Conservation (phyloP, 2,113 vertebrate genomes). For the Perca schrenkii region DNA sequence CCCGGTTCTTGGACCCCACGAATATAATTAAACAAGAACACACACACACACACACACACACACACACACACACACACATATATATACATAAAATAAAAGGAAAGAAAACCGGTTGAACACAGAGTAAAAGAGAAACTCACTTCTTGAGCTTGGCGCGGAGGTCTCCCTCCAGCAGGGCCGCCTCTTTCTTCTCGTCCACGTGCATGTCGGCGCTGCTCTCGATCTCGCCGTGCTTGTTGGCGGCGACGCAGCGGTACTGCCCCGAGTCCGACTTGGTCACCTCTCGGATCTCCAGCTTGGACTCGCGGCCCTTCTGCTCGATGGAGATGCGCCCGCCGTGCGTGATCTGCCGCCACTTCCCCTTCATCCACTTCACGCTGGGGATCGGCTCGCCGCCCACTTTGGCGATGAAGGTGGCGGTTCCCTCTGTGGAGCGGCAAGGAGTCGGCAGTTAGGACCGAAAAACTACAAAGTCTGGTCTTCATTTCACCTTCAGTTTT, state of each 20-base stretch:
- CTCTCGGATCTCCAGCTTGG: slow-evolving; percentile 92
- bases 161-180: slow-evolving; percentile 88
- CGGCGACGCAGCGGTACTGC: slow-evolving; percentile 91
- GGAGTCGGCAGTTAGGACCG: too few species aligned
- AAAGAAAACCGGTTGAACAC: too few species aligned
- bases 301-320: slow-evolving; percentile 91
- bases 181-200: slow-evolving; percentile 91
- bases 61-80: too few species aligned
- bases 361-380: slow-evolving; percentile 98
- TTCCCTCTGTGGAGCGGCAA: slow-evolving; percentile 84
- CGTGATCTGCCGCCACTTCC: slow-evolving; percentile 97
- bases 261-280: slow-evolving; percentile 93
- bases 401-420: slow-evolving; percentile 96
- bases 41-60: too few species aligned
- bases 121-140: slow-evolving; percentile 70
- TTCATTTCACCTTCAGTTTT: not conserved
- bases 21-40: too few species aligned
- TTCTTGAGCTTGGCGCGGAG: slow-evolving; percentile 95
- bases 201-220: slow-evolving; percentile 89
- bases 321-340: slow-evolving; percentile 93
- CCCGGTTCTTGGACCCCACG: too few species aligned
- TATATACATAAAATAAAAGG: too few species aligned
- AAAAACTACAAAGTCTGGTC: too few species aligned
- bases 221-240: slow-evolving; percentile 93
- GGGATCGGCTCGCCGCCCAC: slow-evolving; percentile 98